Evolutionary conservation across 1,140 invertebrate species (phyloP).

Genomic region (Plectrocnemia conspersa): DNA sequence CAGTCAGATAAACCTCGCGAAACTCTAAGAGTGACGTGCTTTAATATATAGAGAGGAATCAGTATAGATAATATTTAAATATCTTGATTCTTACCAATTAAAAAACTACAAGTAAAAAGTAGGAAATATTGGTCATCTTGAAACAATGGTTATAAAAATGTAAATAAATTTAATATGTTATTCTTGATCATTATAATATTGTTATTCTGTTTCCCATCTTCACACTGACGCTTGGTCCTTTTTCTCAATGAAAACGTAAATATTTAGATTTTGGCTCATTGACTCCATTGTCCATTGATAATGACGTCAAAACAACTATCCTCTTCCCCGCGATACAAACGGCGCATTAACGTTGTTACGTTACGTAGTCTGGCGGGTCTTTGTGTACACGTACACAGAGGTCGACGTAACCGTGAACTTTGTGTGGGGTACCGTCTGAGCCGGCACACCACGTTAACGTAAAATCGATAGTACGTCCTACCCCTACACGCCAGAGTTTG

Average conservation of each 20-base stretch:
- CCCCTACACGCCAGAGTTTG: slow-evolving; percentile 3
- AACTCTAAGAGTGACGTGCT: too few species aligned
- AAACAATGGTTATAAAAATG: too few species aligned
- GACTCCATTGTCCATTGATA: too few species aligned
- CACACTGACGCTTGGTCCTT: too few species aligned
- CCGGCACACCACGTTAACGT: slow-evolving; percentile 17
- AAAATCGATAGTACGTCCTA: slow-evolving; percentile 31
- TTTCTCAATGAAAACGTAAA: too few species aligned
- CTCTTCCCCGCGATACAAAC: background rate
- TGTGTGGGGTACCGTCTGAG: slow-evolving; percentile 24
- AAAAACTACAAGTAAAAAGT: background rate
- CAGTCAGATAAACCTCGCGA: too few species aligned
- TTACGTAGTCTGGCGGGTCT: slow-evolving; percentile 5
- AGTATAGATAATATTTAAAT: background rate
- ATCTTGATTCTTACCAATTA: background rate
- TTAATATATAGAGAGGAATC: too few species aligned
- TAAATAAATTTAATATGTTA: background rate
- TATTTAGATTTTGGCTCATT: too few species aligned
- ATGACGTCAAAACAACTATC: slow-evolving; percentile 1
- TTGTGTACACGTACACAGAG: background rate
- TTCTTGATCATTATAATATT: background rate
- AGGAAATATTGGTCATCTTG: background rate
- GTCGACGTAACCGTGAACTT: slow-evolving; percentile 30
- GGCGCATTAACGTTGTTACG: background rate
- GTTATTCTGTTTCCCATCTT: background rate